Evolutionary conservation across 2,888 invertebrate species (phyloP).

Genomic region (Lithophane ornitopus): DNA sequence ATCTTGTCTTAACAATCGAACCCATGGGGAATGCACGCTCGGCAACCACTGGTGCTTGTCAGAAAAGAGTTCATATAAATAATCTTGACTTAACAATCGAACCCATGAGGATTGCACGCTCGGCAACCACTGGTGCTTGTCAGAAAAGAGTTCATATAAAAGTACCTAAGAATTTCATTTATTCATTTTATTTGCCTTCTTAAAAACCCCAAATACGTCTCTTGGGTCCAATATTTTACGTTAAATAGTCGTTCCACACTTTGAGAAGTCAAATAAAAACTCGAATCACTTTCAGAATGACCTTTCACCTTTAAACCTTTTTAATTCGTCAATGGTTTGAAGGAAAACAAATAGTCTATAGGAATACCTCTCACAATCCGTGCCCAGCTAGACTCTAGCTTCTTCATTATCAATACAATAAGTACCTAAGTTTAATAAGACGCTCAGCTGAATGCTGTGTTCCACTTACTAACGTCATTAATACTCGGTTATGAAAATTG

Average conservation of each 20-base stretch:
- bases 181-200: constrained; percentile 34
- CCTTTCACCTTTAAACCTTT: constrained; percentile 7
- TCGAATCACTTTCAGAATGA: constrained; percentile 23
- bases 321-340: constrained; percentile 5
- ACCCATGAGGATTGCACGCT: constrained; percentile 15
- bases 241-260: constrained; percentile 41
- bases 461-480: constrained; percentile 50
- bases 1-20: too few species aligned
- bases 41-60: too few species aligned
- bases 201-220: constrained; percentile 38
- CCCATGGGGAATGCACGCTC: too few species aligned
- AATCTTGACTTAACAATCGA: constrained; percentile 6
- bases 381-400: constrained; percentile 57
- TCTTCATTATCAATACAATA: constrained; percentile 76
- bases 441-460: constrained; percentile 54
- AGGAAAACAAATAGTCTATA: constrained; percentile 46
- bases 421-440: constrained; percentile 73
- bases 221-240: constrained; percentile 36
- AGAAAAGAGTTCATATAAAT: too few species aligned
- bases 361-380: constrained; percentile 37
- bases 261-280: constrained; percentile 19
- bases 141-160: constrained; percentile 17
- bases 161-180: constrained; percentile 15
- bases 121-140: background rate
- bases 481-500: constrained; percentile 51